Evolutionary conservation across 2,888 invertebrate species (phyloP), one percentile per base, ranked within the genome.

Genomic region (Apotomis turbidana): DNA sequence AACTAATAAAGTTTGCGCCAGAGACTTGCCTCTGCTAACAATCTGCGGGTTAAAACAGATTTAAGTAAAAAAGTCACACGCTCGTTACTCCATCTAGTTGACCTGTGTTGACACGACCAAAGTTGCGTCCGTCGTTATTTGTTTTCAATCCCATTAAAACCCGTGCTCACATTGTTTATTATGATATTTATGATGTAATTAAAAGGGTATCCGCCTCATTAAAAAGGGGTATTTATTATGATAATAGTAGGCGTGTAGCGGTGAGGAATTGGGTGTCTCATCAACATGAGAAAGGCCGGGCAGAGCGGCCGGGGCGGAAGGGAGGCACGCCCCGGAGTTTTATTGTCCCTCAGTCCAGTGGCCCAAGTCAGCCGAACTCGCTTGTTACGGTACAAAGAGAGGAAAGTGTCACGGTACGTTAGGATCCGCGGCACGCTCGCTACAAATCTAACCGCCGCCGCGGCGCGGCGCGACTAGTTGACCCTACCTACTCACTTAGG

Each of bases 241-340:
- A 62, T 4, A 72, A 52, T 63, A 59, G 70, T 57, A 57, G 70
- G 62, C 61, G 71, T 58, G 68, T 67, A 68, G 71, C 70, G 76
- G 71, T 58, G 58, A 66, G 63, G 63, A 61, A 73, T 68, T 58
- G 60, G 55, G 61, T 76, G 76, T 77, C 87, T 88, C 86, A 90
- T 89, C 89, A 89, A 85, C 90, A 90, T 88, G 83, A 89, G 85
- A 90, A 88, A 88, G 88, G 86, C 78, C 78, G 80, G 79, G 76
- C 71, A 77, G 75, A 55, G 55, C 41, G 41, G 59, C 3, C 41
- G 67, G 67, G 59, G 13, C 54, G 68, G 57, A 38, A 76, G 74
- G 75, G 70, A 77, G 78, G 51, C 82, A 86, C 90, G 90, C 91
- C 91, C 86, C 78, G 76, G 74, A 85, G 86, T 89, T 91, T 90